A percentile compares a stretch with the other conserved stretches of the same genome.
These are phyloP conservation scores for Peucedramus taeniatus DNA, from an alignment of 2,113 vertebrate species.

Conservation along the genomic window DNA sequence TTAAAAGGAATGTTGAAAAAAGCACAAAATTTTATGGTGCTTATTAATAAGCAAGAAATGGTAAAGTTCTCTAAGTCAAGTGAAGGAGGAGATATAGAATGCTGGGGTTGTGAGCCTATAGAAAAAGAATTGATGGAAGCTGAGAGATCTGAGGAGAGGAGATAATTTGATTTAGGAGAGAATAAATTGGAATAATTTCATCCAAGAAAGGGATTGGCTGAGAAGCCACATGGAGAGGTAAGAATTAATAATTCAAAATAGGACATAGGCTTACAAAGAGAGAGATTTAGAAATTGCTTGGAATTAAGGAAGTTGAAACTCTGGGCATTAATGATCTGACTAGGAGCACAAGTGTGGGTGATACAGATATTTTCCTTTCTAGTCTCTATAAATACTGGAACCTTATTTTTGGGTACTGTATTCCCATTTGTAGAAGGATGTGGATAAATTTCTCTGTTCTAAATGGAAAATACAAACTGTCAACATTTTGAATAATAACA, in stretches of 20 bases:
- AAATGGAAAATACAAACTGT: background rate
- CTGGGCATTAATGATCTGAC: background rate
- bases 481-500: background rate
- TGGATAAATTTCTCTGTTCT: background rate
- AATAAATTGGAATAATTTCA: conserved; percentile 1
- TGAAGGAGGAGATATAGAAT: background rate
- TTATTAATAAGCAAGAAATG: background rate
- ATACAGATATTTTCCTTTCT: background rate
- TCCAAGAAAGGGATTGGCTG: background rate
- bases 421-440: background rate
- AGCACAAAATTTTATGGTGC: background rate
- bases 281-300: background rate
- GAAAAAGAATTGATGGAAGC: background rate
- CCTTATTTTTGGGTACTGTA: background rate
- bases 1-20: background rate
- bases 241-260: background rate
- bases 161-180: conserved; percentile 11
- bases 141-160: background rate
- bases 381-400: background rate
- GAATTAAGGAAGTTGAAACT: background rate
- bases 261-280: background rate
- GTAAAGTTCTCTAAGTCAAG: background rate
- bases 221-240: background rate
- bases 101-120: background rate
- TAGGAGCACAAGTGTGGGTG: background rate